phyloP scores from a whole-genome alignment of 2,888 invertebrate genomes.

The Heteromurus nitidus region DNA sequence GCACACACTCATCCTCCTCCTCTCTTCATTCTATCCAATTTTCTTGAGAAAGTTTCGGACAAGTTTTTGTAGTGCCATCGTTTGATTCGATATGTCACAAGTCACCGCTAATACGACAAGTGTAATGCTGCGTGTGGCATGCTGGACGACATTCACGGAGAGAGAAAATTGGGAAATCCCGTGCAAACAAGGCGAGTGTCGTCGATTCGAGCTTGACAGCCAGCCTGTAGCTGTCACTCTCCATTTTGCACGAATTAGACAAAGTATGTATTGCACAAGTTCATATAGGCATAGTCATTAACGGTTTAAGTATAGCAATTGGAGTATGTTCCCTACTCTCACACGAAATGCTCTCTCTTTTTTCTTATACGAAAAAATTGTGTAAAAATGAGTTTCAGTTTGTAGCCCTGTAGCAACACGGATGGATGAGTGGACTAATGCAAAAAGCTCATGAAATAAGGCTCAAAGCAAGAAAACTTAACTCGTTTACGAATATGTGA shows the following conservation, averaged over 20 bases:
- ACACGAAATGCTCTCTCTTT: too few relatives aligned
- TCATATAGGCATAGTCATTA: too few relatives aligned
- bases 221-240: too few relatives aligned
- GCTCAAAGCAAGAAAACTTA: slow-evolving; percentile 1
- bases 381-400: too few relatives aligned
- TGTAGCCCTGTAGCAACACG: too few relatives aligned
- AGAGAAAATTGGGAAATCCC: slow-evolving; percentile 6
- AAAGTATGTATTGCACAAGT: too few relatives aligned
- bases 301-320: too few relatives aligned
- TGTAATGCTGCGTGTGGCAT: background rate
- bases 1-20: background rate
- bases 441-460: background rate
- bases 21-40: slow-evolving; percentile 16
- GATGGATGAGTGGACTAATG: background rate
- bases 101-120: slow-evolving; percentile 1
- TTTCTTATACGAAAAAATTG: too few relatives aligned
- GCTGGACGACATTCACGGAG: background rate
- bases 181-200: too few relatives aligned
- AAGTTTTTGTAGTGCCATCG: background rate
- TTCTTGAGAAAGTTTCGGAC: slow-evolving; percentile 16
- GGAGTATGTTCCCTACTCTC: too few relatives aligned
- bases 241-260: too few relatives aligned
- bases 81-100: slow-evolving; percentile 20
- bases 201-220: too few relatives aligned
- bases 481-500: background rate